Base-by-base conservation (phyloP, 64 coral and sea anemone species). In the Pachyseris speciosa region DNA sequence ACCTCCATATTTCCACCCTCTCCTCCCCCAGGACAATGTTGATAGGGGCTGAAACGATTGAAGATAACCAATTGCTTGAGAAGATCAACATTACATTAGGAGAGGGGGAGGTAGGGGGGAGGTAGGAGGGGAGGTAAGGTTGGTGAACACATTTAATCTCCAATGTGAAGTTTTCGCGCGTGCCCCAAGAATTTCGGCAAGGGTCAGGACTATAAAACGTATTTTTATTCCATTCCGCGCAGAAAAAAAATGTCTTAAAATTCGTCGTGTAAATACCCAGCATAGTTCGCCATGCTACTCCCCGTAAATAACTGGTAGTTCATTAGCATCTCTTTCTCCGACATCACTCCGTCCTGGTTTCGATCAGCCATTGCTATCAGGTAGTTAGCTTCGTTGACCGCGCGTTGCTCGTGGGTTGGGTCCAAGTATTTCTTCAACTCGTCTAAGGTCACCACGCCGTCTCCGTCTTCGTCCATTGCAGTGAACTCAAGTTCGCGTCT, bases 261-360 rank as follows among this genome's bases (percentile, higher is more conserved):
- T 86, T 98, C 96, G 39, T 98, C 96, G 41, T 98, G 96, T 27
- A 98, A 51, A 53, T 95, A 73, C 2, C 42, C 92, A 37, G 71
- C 84, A 86, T 83, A 92, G 37, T 94, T 95, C 10, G 88, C 79
- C 69, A 98, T 74, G 78, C 89, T 98, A 44, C 96, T 98, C 4
- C 96, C 96, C 0, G 96, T 98, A 22, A 98, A 98, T 2, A 98
- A 77, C 32, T 98, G 89, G 47, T 98, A 98, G 37, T 98, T 94
- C 50, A 84, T 88, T 7, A 98, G 42, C 92, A 98, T 92, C 80
- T 98, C 96, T 71, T 60, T 74, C 53, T 98, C 96, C 20, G 84
- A 89, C 37, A 98, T 37, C 16, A 92, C 61, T 1, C 89, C 96
- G 40, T 95, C 93, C 1, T 60, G 53, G 63, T 98, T 75, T 32